Evolutionary conservation across 2,888 invertebrate genomes (phyloP).

Genomic region (Spatulosminthurus flaviceps): DNA sequence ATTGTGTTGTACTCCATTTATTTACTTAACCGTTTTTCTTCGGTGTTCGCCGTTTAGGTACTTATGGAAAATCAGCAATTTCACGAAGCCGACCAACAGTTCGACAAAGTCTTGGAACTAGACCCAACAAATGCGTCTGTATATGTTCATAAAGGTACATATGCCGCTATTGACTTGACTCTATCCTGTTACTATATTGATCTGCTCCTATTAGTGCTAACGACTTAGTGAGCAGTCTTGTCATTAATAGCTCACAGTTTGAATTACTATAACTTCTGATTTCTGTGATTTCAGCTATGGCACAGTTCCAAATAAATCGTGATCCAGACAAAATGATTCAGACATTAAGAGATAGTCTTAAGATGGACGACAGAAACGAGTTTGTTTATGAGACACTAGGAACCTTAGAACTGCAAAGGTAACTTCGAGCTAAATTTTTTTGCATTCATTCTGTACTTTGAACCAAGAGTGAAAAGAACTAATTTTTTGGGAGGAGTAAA

Average conservation of each 20-base stretch:
- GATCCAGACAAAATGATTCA: slow-evolving; percentile 81
- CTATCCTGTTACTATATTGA: too few species aligned
- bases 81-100: slow-evolving; percentile 82
- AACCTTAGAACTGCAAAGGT: slow-evolving; percentile 93
- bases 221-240: too few species aligned
- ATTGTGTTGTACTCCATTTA: neutral
- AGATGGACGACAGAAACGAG: slow-evolving; percentile 90
- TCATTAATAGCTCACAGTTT: too few species aligned
- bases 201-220: too few species aligned
- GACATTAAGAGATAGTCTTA: slow-evolving; percentile 82
- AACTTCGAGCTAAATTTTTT: too few species aligned
- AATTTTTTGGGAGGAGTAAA: too few species aligned
- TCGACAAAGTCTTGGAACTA: slow-evolving; percentile 80
- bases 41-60: slow-evolving; percentile 71
- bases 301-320: slow-evolving; percentile 85
- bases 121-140: slow-evolving; percentile 87
- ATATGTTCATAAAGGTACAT: slow-evolving; percentile 82
- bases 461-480: neutral
- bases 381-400: slow-evolving; percentile 95
- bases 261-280: slow-evolving; percentile 23
- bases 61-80: slow-evolving; percentile 85
- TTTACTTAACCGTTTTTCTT: too few species aligned
- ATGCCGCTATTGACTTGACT: too few species aligned
- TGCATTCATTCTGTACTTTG: neutral
- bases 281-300: slow-evolving; percentile 66